Conservation (phyloP, 2,113 vertebrate species). For the Poeciliopsis turrubarensis region DNA sequence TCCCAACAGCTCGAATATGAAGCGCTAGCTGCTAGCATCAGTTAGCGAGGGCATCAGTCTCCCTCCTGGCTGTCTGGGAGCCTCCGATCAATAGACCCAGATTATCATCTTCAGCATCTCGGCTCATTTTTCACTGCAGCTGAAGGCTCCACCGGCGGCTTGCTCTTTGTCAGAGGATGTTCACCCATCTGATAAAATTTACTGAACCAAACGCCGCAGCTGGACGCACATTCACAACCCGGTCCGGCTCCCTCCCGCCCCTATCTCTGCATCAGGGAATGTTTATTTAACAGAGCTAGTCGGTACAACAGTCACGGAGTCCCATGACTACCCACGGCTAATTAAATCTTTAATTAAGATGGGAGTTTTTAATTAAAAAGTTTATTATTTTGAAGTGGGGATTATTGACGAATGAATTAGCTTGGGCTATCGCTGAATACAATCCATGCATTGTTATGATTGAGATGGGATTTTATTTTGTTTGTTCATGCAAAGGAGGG, state of each 20-base stretch:
- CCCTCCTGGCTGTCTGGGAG: conserved; percentile 21
- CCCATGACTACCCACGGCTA: conserved; percentile 45
- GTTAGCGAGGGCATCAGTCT: conserved; percentile 52
- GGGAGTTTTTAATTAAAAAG: conserved; percentile 64
- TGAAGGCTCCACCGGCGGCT: conserved; percentile 49
- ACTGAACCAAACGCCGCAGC: conserved; percentile 38
- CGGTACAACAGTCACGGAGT: conserved; percentile 42
- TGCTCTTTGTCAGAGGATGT: conserved; percentile 55
- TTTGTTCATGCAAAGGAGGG: conserved; percentile 12
- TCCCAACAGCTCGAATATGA: conserved; percentile 24
- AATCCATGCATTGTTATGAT: conserved; percentile 28
- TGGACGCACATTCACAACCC: not conserved
- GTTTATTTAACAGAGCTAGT: conserved; percentile 62
- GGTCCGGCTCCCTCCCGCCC: not conserved
- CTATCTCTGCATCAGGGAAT: conserved; percentile 52
- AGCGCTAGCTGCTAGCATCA: conserved; percentile 39
- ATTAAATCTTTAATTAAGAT: conserved; percentile 69
- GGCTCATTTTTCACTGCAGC: conserved; percentile 56
- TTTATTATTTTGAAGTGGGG: conserved; percentile 50
- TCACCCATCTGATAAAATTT: conserved; percentile 49
- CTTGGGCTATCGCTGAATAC: conserved; percentile 24
- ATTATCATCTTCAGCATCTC: conserved; percentile 61
- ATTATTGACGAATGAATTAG: conserved; percentile 48
- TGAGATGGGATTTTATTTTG: conserved; percentile 19
- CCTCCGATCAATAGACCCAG: conserved; percentile 55